Conservation (phyloP, 2,888 invertebrate genomes). For the Pomacea canaliculata region DNA sequence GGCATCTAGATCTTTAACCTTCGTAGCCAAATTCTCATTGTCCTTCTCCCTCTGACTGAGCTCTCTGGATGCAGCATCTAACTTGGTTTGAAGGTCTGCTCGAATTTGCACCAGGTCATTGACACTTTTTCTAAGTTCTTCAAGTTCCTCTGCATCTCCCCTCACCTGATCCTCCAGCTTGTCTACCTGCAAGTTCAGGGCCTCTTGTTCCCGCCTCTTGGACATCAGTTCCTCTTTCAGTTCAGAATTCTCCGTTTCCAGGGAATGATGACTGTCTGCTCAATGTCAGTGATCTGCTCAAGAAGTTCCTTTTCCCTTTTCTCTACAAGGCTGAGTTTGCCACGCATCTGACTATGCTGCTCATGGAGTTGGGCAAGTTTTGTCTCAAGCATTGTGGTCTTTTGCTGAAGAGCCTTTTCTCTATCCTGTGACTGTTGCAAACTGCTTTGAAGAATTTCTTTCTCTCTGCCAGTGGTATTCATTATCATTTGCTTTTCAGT, state of each 20-base stretch:
- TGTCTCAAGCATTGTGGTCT: conserved; percentile 1
- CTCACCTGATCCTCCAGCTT: conserved; percentile 29
- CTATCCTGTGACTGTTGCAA: conserved; percentile 2
- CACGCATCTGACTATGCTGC: conserved; percentile 16
- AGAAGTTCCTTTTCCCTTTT: conserved; percentile 30
- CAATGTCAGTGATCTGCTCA: conserved; percentile 35
- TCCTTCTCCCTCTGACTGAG: conserved; percentile 27
- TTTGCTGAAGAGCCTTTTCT: conserved; percentile 8
- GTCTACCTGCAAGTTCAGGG: conserved; percentile 22
- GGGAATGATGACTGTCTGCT: conserved; percentile 33
- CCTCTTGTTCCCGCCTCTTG: conserved; percentile 28
- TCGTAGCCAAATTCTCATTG: conserved; percentile 34
- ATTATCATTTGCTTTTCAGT: neutral
- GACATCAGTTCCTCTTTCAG: conserved; percentile 32
- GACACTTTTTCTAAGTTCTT: conserved; percentile 22
- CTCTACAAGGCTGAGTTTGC: conserved; percentile 9
- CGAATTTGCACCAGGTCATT: conserved; percentile 24
- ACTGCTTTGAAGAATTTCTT: neutral
- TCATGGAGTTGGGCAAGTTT: conserved; percentile 6
- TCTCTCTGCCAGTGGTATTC: neutral
- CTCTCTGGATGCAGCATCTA: conserved; percentile 22
- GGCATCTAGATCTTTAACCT: conserved; percentile 48
- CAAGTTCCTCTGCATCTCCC: conserved; percentile 26
- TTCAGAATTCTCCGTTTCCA: conserved; percentile 36
- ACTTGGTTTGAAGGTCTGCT: conserved; percentile 30